Evolutionary conservation across 2,888 invertebrate species (phyloP).

Genomic region (Lasioglossum pauxillum): DNA sequence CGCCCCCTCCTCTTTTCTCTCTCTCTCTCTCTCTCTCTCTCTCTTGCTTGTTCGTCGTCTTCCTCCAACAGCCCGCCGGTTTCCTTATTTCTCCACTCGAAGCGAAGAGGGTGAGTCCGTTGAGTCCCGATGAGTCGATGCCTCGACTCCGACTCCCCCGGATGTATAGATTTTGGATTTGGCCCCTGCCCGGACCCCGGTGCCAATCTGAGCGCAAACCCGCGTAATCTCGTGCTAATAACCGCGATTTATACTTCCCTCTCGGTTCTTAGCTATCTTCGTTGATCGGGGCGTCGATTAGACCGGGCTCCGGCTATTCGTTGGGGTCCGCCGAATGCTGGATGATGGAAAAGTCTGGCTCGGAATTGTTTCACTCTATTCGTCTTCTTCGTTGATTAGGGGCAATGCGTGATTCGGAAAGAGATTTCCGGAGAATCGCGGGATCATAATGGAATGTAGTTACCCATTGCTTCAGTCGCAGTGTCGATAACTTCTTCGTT

Average conservation of each 20-base stretch:
- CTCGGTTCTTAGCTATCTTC: slow-evolving; percentile 62
- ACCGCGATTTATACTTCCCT: slow-evolving; percentile 83
- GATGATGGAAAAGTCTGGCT: background rate
- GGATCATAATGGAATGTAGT: background rate
- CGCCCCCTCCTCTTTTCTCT: slow-evolving; percentile 51
- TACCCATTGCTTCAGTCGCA: no score
- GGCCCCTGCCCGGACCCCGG: slow-evolving; percentile 61
- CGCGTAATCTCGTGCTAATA: slow-evolving; percentile 84
- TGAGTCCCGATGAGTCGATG: slow-evolving; percentile 33
- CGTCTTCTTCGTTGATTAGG: background rate
- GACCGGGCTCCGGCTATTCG: slow-evolving; percentile 28
- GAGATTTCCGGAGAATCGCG: background rate
- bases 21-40: slow-evolving; percentile 6
- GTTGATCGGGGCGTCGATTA: slow-evolving; percentile 68
- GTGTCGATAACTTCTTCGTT: background rate
- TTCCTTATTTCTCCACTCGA: slow-evolving; percentile 1
- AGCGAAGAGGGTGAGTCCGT: slow-evolving; percentile 20
- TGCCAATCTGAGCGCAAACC: slow-evolving; percentile 78
- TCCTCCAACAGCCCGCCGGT: background rate
- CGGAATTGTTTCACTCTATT: background rate
- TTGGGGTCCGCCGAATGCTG: background rate
- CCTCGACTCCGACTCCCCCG: slow-evolving; percentile 20
- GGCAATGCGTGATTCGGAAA: background rate
- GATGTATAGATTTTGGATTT: slow-evolving; percentile 83
- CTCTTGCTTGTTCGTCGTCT: slow-evolving; percentile 12